phyloP scores from a whole-genome alignment of 2,113 vertebrate species.

The Triplophysa siluroides region DNA sequence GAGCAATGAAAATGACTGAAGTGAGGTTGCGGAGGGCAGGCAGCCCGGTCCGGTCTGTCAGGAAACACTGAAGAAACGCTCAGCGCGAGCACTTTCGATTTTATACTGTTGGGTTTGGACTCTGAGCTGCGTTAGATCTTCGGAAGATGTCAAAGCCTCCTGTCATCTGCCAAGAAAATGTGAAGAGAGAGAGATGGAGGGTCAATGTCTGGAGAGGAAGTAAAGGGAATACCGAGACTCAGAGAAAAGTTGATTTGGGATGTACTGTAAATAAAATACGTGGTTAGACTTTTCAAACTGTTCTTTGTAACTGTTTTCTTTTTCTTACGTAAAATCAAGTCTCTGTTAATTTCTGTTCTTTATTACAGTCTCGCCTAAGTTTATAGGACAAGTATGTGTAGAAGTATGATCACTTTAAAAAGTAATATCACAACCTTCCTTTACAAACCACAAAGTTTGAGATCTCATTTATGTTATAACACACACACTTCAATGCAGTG shows the following conservation, averaged over 20 bases:
- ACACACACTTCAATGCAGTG: not conserved
- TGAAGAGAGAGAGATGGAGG: slow-evolving; percentile 22
- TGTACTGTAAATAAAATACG: not conserved
- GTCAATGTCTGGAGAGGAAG: slow-evolving; percentile 29
- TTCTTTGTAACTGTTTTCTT: no score
- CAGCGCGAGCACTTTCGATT: slow-evolving; percentile 45
- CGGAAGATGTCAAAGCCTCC: slow-evolving; percentile 58
- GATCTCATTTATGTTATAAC: not conserved
- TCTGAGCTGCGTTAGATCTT: slow-evolving; percentile 49
- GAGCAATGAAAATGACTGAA: slow-evolving; percentile 55
- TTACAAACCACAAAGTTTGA: not conserved
- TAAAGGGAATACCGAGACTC: slow-evolving; percentile 1
- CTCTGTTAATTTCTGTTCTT: no score
- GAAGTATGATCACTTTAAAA: no score
- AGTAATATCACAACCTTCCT: no score
- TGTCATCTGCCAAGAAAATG: slow-evolving; percentile 55
- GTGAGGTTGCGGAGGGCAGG: slow-evolving; percentile 32
- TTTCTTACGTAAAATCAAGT: no score
- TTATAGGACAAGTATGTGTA: no score
- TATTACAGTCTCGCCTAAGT: no score
- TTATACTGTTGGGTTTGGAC: slow-evolving; percentile 54
- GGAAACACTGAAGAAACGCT: slow-evolving; percentile 42
- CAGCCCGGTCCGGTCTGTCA: slow-evolving; percentile 32
- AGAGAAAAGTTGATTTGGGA: not conserved
- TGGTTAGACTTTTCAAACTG: no score